Evolutionary conservation across 2,888 invertebrate species (phyloP).

Genomic region (Hyposoter dolosus): DNA sequence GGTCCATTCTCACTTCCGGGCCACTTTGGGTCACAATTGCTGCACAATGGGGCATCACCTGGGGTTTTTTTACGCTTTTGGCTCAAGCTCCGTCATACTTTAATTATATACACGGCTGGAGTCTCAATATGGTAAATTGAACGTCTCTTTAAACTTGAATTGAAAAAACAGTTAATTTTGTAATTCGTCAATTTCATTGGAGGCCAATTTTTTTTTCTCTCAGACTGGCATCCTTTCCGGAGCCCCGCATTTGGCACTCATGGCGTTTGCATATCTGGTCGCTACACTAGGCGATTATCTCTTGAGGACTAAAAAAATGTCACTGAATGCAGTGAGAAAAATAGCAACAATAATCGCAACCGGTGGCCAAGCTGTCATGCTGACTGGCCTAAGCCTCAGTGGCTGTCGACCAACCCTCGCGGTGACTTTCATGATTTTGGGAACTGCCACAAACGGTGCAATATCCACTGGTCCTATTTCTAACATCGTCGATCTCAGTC

Average conservation of each 20-base stretch:
- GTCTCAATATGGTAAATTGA: constrained; percentile 87
- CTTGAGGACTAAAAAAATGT: constrained; percentile 86
- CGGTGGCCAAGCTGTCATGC: constrained; percentile 88
- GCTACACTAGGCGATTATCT: constrained; percentile 87
- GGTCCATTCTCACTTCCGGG: constrained; percentile 86
- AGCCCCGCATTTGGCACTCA: constrained; percentile 87
- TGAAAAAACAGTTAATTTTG: neutral
- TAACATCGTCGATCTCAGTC: constrained; percentile 89
- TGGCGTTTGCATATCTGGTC: constrained; percentile 87
- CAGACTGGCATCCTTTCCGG: constrained; percentile 88
- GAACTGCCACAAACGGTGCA: constrained; percentile 88
- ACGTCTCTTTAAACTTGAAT: neutral
- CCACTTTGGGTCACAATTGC: constrained; percentile 88
- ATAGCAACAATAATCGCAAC: constrained; percentile 87
- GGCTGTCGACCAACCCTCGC: constrained; percentile 88
- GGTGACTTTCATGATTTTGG: constrained; percentile 87
- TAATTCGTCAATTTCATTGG: no score
- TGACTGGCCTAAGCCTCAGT: constrained; percentile 87
- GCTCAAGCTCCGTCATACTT: constrained; percentile 90
- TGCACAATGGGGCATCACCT: constrained; percentile 89
- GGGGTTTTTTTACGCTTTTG: constrained; percentile 90
- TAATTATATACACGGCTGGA: constrained; percentile 89
- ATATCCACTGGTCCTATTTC: constrained; percentile 89
- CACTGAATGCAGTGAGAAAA: constrained; percentile 88
- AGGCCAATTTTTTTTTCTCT: constrained; percentile 62